Evolutionary conservation across 92 coral and sea anemone genomes (phyloP), one percentile per base, ranked within the genome.

Genomic region (Parazoanthus atlanticus): DNA sequence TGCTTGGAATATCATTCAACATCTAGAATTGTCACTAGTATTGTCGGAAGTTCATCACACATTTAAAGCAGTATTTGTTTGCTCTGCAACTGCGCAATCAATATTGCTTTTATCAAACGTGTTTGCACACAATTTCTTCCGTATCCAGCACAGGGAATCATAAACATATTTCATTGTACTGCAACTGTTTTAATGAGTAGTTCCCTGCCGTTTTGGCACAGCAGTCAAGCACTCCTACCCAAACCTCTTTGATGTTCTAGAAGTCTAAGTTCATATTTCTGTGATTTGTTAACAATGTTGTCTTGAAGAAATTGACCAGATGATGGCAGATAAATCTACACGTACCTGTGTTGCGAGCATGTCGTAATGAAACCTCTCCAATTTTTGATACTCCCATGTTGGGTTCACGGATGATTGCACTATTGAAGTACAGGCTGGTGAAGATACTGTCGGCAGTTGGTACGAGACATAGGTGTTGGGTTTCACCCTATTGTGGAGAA

Each of bases 331-430:
- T 34, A 47, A 28, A 33, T 23, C 76, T 84, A 52, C 36, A 65
- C 79, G 67, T 85, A 90, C 93, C 89, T 88, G 77, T 69, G 28
- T 71, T 21, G 49, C 31, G 13, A 88, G 90, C 76, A 73, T 79
- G 56, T 89, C 79, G 65, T 82, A 47, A 46, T 78, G 86, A 67
- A 97, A 86, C 82, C 91, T 96, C 79, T 95, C 94, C 66, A 97
- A 92, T 86, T 95, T 95, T 88, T 97, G 96, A 89, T 90, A 96
- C 66, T 94, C 95, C 99, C 99, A 97, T 13, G 79, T 82, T 26
- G 98, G 99, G 52, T 89, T 90, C 16, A 86, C 66, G 69, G 98
- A 93, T 25, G 91, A 84, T 32, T 26, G 85, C 69, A 91, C 76
- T 58, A 91, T 92, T 78, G 96, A 91, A 11, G 99, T 97, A 75